Percentiles rank a stretch among this genome's conserved stretches.
These are phyloP conservation scores for Aphrophora alni DNA, from an alignment of 2,888 invertebrate species.

Conservation along the genomic window DNA sequence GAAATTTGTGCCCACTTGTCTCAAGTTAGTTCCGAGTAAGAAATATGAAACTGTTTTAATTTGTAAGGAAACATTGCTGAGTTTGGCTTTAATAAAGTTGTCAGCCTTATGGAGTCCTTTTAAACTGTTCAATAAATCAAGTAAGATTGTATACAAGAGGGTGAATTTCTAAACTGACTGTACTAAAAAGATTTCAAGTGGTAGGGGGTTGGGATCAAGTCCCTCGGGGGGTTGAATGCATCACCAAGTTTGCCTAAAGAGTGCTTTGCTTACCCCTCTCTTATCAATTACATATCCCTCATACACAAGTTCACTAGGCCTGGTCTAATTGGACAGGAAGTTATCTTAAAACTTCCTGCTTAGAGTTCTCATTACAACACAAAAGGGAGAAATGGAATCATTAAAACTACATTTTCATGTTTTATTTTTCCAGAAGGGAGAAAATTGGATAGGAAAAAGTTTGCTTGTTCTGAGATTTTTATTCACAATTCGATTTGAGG, in stretches of 20 bases:
- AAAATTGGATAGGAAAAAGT: not conserved
- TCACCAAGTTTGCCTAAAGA: not conserved
- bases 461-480: not conserved
- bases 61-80: too few species aligned
- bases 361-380: not conserved
- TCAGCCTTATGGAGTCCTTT: not conserved
- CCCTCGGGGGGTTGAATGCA: not conserved
- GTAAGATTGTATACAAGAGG: not conserved
- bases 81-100: not conserved
- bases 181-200: slow-evolving; percentile 6
- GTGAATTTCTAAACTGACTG: not conserved
- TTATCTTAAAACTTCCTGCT: not conserved
- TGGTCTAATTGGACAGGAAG: not conserved
- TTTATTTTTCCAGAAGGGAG: not conserved
- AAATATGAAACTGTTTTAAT: too few species aligned
- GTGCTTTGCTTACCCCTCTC: not conserved
- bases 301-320: not conserved
- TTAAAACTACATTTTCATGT: slow-evolving; percentile 1
- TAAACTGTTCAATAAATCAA: slow-evolving; percentile 1
- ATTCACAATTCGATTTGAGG: not conserved
- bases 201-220: not conserved
- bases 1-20: too few species aligned
- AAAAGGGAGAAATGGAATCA: not conserved
- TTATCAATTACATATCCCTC: not conserved
- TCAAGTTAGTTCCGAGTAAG: too few species aligned